Conservation (phyloP, 2,113 vertebrate genomes). For the Grus americana region DNA sequence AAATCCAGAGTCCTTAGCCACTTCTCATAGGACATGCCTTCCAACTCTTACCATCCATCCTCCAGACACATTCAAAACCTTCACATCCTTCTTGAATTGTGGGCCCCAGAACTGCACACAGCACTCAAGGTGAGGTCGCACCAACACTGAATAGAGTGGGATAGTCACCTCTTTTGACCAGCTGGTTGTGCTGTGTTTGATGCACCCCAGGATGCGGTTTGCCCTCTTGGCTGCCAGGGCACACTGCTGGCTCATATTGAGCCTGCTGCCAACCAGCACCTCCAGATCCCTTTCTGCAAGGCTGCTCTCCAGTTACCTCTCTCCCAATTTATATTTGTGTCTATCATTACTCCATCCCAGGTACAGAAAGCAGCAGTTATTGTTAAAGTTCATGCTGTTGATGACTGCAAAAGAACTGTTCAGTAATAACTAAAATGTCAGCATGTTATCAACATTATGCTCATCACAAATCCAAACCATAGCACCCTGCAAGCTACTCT, state of each 20-base stretch:
- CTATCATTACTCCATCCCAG: not conserved
- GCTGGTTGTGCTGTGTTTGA: not conserved
- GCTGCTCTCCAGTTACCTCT: not conserved
- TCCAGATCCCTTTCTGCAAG: not conserved
- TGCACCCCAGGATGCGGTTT: accelerated
- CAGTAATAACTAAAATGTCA: not conserved
- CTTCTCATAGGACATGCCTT: no score
- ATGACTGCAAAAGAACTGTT: not conserved
- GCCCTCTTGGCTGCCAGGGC: not conserved
- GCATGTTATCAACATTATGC: accelerated
- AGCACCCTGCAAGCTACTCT: not conserved
- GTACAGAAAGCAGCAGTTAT: not conserved
- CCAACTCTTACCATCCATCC: no score
- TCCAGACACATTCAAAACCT: no score
- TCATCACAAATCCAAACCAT: not conserved
- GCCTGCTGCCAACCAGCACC: accelerated
- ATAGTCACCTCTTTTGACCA: not conserved
- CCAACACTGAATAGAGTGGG: not conserved
- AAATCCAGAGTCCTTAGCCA: not conserved
- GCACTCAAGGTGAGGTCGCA: not conserved
- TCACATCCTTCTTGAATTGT: no score
- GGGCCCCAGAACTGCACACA: no score
- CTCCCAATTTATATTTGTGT: not conserved
- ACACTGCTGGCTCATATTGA: not conserved
- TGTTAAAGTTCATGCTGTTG: not conserved